Percentiles rank a stretch among this genome's conserved stretches.
These are phyloP conservation scores for Trematocara zebra DNA, from an alignment of 2,113 vertebrate species.

Conservation along the genomic window DNA sequence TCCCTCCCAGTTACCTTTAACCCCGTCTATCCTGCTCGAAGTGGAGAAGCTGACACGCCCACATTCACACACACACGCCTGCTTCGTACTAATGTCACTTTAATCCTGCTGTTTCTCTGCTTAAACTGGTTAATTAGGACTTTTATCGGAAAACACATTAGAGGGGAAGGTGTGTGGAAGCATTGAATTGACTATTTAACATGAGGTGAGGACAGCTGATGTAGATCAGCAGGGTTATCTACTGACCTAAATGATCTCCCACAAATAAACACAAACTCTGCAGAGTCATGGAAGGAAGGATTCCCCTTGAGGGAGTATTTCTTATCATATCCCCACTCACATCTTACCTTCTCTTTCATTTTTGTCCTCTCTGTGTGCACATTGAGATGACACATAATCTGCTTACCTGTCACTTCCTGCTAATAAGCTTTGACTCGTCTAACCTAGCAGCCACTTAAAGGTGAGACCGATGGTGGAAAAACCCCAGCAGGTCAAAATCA, in stretches of 20 bases:
- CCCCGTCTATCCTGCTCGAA: background rate
- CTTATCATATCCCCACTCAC: background rate
- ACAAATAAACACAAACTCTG: background rate
- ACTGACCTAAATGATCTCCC: background rate
- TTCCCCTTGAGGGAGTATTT: background rate
- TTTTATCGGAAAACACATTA: background rate
- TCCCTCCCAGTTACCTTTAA: constrained; percentile 20
- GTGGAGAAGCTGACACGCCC: background rate
- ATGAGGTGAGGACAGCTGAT: background rate
- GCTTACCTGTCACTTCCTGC: constrained; percentile 39
- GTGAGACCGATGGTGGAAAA: background rate
- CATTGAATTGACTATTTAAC: background rate
- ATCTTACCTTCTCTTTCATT: background rate
- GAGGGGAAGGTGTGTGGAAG: background rate
- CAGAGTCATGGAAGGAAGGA: background rate
- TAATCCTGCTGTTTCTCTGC: background rate
- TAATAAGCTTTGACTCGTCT: constrained; percentile 31
- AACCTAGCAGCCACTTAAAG: background rate
- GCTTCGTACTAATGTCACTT: background rate
- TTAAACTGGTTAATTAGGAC: background rate
- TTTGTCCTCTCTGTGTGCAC: background rate
- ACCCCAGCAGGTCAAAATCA: background rate
- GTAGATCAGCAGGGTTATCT: background rate
- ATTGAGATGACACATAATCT: constrained; percentile 26
- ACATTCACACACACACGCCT: background rate